Evolutionary conservation across 2,888 invertebrate species (phyloP), one percentile per base, ranked within the genome.

Genomic region (Ormyrus pomaceus): DNA sequence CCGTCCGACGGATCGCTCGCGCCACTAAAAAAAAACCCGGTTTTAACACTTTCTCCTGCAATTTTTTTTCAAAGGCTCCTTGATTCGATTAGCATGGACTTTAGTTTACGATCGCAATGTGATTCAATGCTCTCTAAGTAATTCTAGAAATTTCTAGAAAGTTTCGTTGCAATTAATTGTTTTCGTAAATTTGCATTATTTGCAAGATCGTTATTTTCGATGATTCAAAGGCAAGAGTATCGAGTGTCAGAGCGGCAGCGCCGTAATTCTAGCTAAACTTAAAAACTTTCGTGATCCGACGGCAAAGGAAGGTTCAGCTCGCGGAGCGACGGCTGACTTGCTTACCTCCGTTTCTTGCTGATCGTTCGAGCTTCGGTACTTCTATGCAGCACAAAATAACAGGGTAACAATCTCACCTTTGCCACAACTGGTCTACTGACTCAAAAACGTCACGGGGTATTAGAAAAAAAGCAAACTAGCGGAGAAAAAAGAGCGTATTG

Each of bases 131-230:
- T 45, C 11, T 53, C 10, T 51, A 8, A 3, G 13, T 11, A 61
- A 34, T 34, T 34, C 34, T 34, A 34, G 34, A 34, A 34, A 34
- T 34, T 34, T 34, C 34, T 34, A 34, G 3, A 34, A 3, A 53
- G 51, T 7, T 53, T 64, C n/a, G 48, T 13, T 62, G 7, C 10
- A 51, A 74, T 71, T 85, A 85, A 79, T 86, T 87, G 64, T 86
- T 86, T 59, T 88, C 85, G 81, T 86, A 87, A 69, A 86, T 88
- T 81, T 88, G 84, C 87, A 85, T 87, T 65, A 65, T 56, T 53
- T 13, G 9, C 6, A 13, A 74, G 34, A 34, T 34, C 4, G 34
- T 34, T 34, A 34, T 34, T 34, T 34, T 34, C 34, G 34, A 34
- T 34, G 34, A 34, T 34, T 34, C 4, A 4, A 34, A 34, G 34